phyloP scores from a whole-genome alignment of 2,888 invertebrate genomes.

The Ctena decussata region DNA sequence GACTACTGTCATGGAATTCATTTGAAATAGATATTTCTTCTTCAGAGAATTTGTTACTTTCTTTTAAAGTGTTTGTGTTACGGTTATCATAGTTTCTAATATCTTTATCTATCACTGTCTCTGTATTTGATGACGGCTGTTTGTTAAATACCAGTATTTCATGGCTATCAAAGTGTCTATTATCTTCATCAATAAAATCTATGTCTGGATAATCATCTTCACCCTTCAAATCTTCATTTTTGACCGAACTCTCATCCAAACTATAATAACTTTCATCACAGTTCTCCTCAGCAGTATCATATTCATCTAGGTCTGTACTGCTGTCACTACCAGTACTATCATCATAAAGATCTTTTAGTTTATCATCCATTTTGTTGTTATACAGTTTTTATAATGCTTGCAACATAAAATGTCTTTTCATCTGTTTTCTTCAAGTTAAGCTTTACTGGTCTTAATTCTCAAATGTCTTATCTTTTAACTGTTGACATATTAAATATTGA shows the following conservation, averaged over 20 bases:
- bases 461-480: too few relatives aligned
- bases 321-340: neutral
- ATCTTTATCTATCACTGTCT: too few relatives aligned
- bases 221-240: neutral
- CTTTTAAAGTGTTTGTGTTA: too few relatives aligned
- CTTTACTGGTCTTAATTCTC: too few relatives aligned
- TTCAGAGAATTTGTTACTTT: neutral
- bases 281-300: neutral
- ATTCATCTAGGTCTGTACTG: neutral
- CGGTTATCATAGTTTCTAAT: too few relatives aligned
- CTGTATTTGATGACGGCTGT: neutral
- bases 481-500: too few relatives aligned
- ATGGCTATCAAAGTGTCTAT: too few relatives aligned
- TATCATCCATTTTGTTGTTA: neutral
- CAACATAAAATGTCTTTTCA: too few relatives aligned
- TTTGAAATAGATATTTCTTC: neutral
- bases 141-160: neutral
- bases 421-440: neutral
- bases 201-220: neutral
- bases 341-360: neutral
- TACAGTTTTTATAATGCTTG: too few relatives aligned
- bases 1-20: neutral
- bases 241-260: neutral
- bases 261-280: neutral
- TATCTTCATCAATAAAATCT: neutral